phyloP scores from a whole-genome alignment of 2,888 invertebrate genomes.

The Proisotoma minuta region DNA sequence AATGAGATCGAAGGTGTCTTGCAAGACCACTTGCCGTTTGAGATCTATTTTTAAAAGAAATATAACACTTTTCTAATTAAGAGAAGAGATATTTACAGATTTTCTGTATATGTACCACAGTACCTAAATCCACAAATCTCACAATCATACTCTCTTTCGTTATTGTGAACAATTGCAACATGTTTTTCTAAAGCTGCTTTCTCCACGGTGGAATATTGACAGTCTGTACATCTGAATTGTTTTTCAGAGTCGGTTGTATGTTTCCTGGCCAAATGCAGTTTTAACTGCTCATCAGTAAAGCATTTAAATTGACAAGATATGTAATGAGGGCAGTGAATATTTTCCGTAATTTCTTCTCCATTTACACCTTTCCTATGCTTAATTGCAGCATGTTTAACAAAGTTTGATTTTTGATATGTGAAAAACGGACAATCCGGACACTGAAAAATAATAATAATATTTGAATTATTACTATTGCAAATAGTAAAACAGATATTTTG shows the following conservation, averaged over 20 bases:
- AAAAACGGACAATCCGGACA: conserved; percentile 44
- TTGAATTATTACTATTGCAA: no score
- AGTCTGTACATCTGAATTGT: conserved; percentile 46
- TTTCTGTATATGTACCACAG: conserved; percentile 2
- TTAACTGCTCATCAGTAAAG: conserved; percentile 47
- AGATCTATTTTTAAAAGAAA: conserved; percentile 31
- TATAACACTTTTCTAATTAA: background rate
- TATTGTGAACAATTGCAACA: conserved; percentile 46
- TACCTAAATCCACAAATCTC: conserved; percentile 45
- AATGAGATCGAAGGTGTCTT: conserved; percentile 47
- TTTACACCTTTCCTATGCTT: conserved; percentile 45
- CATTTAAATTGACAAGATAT: conserved; percentile 45
- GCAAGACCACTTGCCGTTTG: conserved; percentile 47
- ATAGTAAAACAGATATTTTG: background rate
- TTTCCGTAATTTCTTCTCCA: conserved; percentile 41
- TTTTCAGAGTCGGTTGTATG: conserved; percentile 36
- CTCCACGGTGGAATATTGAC: conserved; percentile 48
- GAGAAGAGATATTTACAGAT: no score
- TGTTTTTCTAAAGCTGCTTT: conserved; percentile 48
- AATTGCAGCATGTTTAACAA: conserved; percentile 47
- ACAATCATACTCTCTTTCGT: conserved; percentile 46
- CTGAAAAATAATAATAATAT: conserved; percentile 29
- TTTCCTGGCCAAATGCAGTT: conserved; percentile 45
- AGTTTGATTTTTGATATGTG: conserved; percentile 47
- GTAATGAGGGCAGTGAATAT: conserved; percentile 34